A percentile compares a stretch with the other conserved stretches of the same genome.
Evolutionary conservation across 2,113 vertebrate species (phyloP).

Genomic region (Struthidea cinerea): DNA sequence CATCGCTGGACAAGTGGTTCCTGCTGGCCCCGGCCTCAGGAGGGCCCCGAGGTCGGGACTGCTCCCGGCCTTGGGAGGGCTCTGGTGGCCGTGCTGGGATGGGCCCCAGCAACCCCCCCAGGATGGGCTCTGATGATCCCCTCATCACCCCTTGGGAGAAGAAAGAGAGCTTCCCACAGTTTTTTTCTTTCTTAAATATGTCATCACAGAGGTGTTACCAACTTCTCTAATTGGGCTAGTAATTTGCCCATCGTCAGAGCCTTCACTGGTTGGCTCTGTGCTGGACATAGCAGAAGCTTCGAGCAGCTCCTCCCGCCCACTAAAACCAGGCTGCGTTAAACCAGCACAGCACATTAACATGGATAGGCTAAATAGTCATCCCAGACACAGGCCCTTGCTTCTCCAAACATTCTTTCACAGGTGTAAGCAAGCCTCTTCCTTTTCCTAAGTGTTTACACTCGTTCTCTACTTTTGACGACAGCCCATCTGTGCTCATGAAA

Average conservation of each 20-base stretch:
- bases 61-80: neutral
- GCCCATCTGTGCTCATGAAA: neutral
- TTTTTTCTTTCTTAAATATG: neutral
- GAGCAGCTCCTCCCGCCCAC: neutral
- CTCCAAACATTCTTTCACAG: neutral
- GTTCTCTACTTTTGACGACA: neutral
- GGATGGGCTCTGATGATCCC: neutral
- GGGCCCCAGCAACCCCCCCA: neutral
- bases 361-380: neutral
- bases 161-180: rapidly evolving
- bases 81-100: too few relatives aligned
- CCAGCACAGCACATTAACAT: neutral
- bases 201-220: neutral
- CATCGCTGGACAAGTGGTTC: neutral
- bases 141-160: neutral
- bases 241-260: neutral
- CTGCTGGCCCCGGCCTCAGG: neutral
- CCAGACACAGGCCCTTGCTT: neutral
- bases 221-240: neutral
- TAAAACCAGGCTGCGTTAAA: neutral
- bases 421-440: neutral
- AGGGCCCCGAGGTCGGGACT: neutral
- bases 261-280: neutral
- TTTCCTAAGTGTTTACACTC: neutral
- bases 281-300: neutral